Conservation (phyloP, 2,888 invertebrate genomes). For the Drosophila greeni region DNA sequence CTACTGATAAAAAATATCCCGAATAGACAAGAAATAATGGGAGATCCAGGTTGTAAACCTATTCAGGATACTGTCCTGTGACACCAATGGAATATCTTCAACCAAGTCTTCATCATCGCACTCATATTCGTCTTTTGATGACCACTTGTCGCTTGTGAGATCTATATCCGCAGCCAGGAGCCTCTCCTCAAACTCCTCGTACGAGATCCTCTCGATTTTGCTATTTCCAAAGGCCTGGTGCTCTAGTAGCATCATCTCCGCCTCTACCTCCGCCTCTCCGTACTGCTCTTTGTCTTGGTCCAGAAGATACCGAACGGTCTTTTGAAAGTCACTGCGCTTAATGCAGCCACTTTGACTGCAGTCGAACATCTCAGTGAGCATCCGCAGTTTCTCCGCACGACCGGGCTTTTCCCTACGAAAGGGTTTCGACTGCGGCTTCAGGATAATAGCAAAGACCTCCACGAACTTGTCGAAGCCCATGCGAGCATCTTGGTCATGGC, state of each 20-base stretch:
- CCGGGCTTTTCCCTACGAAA: background rate
- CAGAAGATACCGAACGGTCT: constrained; percentile 33
- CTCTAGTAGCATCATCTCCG: constrained; percentile 43
- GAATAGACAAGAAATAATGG: background rate
- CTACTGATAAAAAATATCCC: constrained; percentile 11
- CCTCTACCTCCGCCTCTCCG: constrained; percentile 3
- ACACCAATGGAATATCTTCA: background rate
- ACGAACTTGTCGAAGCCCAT: constrained; percentile 46
- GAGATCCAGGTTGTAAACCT: background rate
- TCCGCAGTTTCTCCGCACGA: constrained; percentile 39
- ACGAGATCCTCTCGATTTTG: constrained; percentile 9
- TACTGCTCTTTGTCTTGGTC: background rate
- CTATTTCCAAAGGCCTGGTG: constrained; percentile 36
- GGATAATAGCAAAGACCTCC: constrained; percentile 40
- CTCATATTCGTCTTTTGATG: constrained; percentile 1
- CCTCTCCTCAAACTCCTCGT: constrained; percentile 40
- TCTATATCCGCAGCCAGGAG: constrained; percentile 32
- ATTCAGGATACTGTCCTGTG: background rate
- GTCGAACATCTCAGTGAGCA: constrained; percentile 51
- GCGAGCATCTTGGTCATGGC: constrained; percentile 10
- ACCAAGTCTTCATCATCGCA: background rate
- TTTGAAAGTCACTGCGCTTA: constrained; percentile 40
- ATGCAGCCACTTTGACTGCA: constrained; percentile 28
- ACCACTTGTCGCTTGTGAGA: constrained; percentile 51
- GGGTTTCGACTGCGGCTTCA: constrained; percentile 32